Evolutionary conservation across 2,797 vertebrate species (phyloP).

Genomic region (Tolypeutes matacus): DNA sequence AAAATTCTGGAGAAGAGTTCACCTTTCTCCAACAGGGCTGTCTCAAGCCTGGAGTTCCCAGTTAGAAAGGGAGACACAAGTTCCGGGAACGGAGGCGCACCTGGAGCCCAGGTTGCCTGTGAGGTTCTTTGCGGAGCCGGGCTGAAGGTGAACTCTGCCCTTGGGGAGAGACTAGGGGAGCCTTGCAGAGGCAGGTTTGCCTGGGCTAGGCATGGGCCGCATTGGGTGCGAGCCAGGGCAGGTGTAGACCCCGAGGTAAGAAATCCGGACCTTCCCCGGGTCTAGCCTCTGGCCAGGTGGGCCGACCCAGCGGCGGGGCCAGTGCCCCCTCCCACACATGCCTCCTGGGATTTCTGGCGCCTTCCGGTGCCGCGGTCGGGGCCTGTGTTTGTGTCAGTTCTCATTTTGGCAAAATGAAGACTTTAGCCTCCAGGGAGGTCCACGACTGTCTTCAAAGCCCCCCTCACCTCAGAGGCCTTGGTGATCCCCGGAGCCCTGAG

Average conservation of each 20-base stretch:
- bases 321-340: too few species aligned
- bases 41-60: not conserved
- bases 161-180: not conserved
- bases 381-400: accelerated
- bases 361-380: not conserved
- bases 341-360: not conserved
- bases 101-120: accelerated
- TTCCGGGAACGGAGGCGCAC: too few species aligned
- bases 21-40: not conserved
- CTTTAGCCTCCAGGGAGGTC: not conserved
- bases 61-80: not conserved
- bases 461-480: accelerated
- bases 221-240: not conserved
- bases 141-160: not conserved
- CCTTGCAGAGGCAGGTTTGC: accelerated
- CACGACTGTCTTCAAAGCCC: not conserved
- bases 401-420: accelerated
- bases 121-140: not conserved
- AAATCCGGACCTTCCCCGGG: not conserved
- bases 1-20: constrained; percentile 12
- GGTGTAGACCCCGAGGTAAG: too few species aligned
- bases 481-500: accelerated
- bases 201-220: not conserved
- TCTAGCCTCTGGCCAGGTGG: not conserved
- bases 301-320: too few species aligned